These are phyloP conservation scores for Eupithecia subumbrata DNA, from an alignment of 2,888 invertebrate species.

Conservation along the genomic window DNA sequence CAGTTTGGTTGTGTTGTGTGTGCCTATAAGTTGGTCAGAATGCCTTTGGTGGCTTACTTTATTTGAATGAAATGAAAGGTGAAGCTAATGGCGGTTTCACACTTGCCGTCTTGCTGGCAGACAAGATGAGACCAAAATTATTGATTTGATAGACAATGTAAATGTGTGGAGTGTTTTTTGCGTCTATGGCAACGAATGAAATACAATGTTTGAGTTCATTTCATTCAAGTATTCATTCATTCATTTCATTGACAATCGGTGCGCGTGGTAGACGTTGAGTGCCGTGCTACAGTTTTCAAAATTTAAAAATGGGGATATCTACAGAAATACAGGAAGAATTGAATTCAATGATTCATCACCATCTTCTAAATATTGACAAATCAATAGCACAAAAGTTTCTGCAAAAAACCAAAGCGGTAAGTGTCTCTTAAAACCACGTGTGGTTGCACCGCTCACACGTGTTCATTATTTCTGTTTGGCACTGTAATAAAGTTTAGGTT, in stretches of 20 bases:
- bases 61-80: conserved; percentile 3
- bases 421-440: conserved; percentile 76
- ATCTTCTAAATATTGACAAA: conserved; percentile 86
- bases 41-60: background rate
- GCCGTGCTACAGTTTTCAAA: conserved; percentile 21
- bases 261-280: conserved; percentile 11
- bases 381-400: conserved; percentile 87
- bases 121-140: background rate
- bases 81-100: background rate
- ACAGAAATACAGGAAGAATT: conserved; percentile 60
- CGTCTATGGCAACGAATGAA: background rate
- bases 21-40: background rate
- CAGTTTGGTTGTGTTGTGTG: background rate
- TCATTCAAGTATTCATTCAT: conserved; percentile 1
- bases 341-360: conserved; percentile 86
- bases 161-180: background rate
- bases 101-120: background rate
- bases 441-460: conserved; percentile 62
- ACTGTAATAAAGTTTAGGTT: background rate
- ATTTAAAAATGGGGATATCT: conserved; percentile 62
- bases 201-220: background rate
- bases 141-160: background rate
- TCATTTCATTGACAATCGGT: conserved; percentile 35
- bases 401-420: conserved; percentile 90
- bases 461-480: conserved; percentile 41